These are phyloP conservation scores for Morinoia aosen DNA, from an alignment of 2,888 invertebrate genomes.

Conservation along the genomic window DNA sequence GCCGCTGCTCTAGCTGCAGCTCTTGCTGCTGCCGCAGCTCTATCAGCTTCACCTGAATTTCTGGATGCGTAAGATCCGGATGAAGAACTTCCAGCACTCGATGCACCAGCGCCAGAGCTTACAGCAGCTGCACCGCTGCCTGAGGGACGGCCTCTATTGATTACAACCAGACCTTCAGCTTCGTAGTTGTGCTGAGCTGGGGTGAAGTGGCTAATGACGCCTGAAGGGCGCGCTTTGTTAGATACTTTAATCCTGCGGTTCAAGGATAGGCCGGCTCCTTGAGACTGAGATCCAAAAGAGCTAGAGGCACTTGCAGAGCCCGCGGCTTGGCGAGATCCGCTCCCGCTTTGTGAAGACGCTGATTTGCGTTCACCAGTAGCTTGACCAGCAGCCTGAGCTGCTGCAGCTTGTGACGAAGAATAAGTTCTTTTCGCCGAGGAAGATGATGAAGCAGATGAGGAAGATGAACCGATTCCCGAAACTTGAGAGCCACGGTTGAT, in stretches of 20 bases:
- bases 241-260: slow-evolving; percentile 47
- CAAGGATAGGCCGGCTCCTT: not conserved
- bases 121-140: slow-evolving; percentile 13
- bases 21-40: not conserved
- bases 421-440: not conserved
- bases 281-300: not conserved
- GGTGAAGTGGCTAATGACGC: slow-evolving; percentile 59
- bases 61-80: slow-evolving; percentile 27
- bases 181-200: slow-evolving; percentile 61
- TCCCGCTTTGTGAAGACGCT: not conserved
- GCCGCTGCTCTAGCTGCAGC: not conserved
- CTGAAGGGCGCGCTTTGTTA: slow-evolving; percentile 52
- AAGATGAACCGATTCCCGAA: not conserved
- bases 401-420: slow-evolving; percentile 23
- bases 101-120: not conserved
- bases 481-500: slow-evolving; percentile 52
- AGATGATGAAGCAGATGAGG: slow-evolving; percentile 18
- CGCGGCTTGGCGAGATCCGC: not conserved
- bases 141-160: slow-evolving; percentile 51
- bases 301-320: not conserved
- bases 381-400: not conserved
- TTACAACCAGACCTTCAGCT: slow-evolving; percentile 60
- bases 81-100: not conserved
- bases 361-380: not conserved
- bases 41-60: not conserved